phyloP scores from a whole-genome alignment of 2,888 invertebrate species.

The Nudaria mundana region DNA sequence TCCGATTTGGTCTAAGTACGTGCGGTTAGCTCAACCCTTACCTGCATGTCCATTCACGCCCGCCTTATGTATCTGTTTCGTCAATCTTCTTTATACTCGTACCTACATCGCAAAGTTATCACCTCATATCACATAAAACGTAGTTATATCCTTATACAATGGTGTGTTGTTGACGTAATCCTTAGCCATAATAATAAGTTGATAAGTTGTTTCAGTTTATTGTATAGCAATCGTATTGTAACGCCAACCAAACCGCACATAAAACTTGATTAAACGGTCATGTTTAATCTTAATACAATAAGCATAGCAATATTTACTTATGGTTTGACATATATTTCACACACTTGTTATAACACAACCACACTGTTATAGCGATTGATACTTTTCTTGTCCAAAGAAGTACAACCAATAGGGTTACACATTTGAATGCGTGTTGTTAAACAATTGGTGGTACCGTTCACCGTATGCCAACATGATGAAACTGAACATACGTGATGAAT shows the following conservation, averaged over 20 bases:
- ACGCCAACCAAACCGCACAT: neutral
- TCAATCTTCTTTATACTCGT: too few relatives aligned
- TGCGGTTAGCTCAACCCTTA: too few relatives aligned
- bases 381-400: constrained; percentile 32
- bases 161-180: neutral
- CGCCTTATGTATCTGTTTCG: too few relatives aligned
- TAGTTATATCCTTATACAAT: neutral
- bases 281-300: neutral
- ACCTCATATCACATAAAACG: too few relatives aligned
- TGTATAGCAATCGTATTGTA: neutral
- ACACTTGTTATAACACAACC: constrained; percentile 11
- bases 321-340: constrained; percentile 11
- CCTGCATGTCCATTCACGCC: too few relatives aligned
- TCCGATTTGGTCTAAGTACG: too few relatives aligned
- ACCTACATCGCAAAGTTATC: too few relatives aligned
- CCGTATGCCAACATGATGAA: constrained; percentile 57
- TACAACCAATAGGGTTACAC: constrained; percentile 39
- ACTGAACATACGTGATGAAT: constrained; percentile 61
- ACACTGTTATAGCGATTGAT: constrained; percentile 19
- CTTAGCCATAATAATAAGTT: neutral
- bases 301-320: neutral
- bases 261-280: neutral
- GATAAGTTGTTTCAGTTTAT: too few relatives aligned
- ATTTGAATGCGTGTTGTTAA: constrained; percentile 46
- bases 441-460: constrained; percentile 42